Conservation (phyloP, 2,888 invertebrate species). For the Plutella xylostella region DNA sequence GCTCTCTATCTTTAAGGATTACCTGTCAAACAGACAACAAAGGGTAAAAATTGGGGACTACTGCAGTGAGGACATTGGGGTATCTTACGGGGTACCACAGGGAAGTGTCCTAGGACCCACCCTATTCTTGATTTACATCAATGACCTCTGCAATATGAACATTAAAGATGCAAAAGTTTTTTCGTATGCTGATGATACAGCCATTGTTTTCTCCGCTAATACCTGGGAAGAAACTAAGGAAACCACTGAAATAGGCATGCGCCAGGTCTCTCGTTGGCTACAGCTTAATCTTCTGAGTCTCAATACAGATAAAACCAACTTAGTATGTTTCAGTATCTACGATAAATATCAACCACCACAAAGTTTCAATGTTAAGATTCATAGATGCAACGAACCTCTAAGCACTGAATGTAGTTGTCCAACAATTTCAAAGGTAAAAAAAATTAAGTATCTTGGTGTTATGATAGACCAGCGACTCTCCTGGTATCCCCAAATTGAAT, state of each 20-base stretch:
- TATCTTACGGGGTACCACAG: neutral
- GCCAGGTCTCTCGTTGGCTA: no score
- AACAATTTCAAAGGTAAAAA: neutral
- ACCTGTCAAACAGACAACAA: conserved; percentile 3
- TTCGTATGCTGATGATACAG: conserved; percentile 2
- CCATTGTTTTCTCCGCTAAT: neutral
- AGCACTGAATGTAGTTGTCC: neutral
- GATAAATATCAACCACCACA: neutral
- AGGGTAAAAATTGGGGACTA: neutral
- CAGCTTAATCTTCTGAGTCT: no score
- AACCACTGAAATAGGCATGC: neutral
- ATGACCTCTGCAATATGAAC: neutral
- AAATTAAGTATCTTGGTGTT: neutral
- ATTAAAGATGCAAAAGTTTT: neutral
- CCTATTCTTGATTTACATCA: conserved; percentile 2
- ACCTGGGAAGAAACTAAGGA: neutral
- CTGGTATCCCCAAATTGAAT: neutral
- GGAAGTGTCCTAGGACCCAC: conserved; percentile 1
- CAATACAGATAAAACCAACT: no score
- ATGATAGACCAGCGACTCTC: neutral
- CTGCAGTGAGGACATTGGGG: neutral
- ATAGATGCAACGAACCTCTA: neutral
- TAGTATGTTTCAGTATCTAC: neutral
- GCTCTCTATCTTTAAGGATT: conserved; percentile 10
- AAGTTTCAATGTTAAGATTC: neutral